These are phyloP conservation scores for Rhagoletis pomonella DNA, from an alignment of 1,140 invertebrate species.

Conservation along the genomic window DNA sequence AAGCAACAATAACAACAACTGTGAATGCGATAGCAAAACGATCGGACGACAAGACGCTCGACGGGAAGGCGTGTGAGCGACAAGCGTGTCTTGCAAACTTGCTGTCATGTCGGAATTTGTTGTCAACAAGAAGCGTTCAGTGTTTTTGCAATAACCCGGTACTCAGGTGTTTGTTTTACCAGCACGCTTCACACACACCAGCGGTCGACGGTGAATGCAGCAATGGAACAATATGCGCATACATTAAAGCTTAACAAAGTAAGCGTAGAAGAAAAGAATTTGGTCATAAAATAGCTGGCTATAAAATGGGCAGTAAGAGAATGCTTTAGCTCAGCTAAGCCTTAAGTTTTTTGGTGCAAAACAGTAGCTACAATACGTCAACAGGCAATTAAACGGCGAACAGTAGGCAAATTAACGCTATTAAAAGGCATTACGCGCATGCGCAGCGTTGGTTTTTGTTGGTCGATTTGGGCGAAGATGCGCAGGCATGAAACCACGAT, in stretches of 20 bases:
- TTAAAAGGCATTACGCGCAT: constrained; percentile 18
- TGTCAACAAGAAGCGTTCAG: constrained; percentile 1
- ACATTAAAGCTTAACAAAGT: constrained; percentile 39
- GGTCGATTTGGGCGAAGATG: too few species aligned
- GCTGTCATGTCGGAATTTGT: constrained; percentile 45
- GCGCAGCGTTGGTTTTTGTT: constrained; percentile 14
- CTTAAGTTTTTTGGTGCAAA: neutral
- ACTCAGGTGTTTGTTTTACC: too few species aligned
- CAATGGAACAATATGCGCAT: neutral
- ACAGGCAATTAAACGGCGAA: neutral
- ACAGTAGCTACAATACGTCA: constrained; percentile 30
- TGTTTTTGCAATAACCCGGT: neutral
- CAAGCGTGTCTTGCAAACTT: constrained; percentile 8
- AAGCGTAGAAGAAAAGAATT: neutral
- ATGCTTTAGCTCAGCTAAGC: neutral
- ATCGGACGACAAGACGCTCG: neutral
- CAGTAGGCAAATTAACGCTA: constrained; percentile 42
- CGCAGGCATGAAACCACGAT: too few species aligned
- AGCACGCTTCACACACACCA: too few species aligned
- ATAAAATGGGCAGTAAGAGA: neutral
- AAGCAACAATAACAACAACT: neutral
- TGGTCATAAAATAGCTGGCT: neutral
- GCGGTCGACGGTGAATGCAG: too few species aligned
- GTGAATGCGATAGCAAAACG: neutral
- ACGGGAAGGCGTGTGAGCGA: neutral